Percentiles rank a stretch among this genome's conserved stretches.
Conservation (phyloP, 2,888 invertebrate genomes). For the Archips xylosteana region DNA sequence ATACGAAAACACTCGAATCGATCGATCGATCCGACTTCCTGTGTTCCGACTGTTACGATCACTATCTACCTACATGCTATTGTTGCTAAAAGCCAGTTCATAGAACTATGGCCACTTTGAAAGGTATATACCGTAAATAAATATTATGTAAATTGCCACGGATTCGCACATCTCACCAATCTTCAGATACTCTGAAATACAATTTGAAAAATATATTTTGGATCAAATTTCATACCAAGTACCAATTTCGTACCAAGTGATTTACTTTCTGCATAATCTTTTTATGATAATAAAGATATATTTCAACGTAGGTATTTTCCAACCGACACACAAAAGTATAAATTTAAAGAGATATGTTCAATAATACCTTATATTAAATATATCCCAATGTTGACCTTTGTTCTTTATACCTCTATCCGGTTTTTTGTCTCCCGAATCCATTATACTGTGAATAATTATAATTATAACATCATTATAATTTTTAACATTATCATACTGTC, state of each 20-base stretch:
- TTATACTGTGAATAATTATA: neutral
- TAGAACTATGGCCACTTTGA: neutral
- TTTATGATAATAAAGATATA: no score
- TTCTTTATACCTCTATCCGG: neutral
- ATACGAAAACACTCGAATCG: slow-evolving; percentile 2
- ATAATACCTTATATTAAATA: neutral
- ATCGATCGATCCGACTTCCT: slow-evolving; percentile 10
- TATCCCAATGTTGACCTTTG: neutral
- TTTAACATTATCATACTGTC: slow-evolving; percentile 1
- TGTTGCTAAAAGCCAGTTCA: neutral
- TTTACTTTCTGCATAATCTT: no score
- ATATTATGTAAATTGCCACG: neutral
- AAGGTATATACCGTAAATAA: neutral
- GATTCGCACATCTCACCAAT: neutral
- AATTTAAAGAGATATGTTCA: no score
- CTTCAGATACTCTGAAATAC: no score
- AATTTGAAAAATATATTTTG: no score
- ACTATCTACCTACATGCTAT: slow-evolving; percentile 4
- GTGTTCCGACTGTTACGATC: neutral
- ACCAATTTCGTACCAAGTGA: no score
- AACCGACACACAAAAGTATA: no score
- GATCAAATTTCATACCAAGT: no score
- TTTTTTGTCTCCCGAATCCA: neutral
- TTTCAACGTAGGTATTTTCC: no score
- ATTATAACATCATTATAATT: neutral